Evolutionary conservation across 2,888 invertebrate species (phyloP).

Genomic region (Lymantria monacha): DNA sequence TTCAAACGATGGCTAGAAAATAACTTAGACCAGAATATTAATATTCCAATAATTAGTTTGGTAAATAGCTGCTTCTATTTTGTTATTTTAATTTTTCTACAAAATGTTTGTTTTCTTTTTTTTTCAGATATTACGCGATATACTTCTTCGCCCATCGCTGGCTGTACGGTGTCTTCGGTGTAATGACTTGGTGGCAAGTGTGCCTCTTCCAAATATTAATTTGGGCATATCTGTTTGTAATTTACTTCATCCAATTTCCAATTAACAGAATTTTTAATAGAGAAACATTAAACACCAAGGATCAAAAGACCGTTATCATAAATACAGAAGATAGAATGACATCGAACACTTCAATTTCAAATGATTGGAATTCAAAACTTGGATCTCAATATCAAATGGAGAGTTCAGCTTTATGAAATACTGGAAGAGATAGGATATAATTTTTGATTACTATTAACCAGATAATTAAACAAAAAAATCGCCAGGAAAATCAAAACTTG

Average conservation of each 20-base stretch:
- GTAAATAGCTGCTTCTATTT: too few species aligned
- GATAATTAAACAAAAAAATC: too few species aligned
- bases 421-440: neutral
- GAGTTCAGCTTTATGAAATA: conserved; percentile 53
- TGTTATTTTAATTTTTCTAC: too few species aligned
- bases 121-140: conserved; percentile 68
- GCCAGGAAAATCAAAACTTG: too few species aligned
- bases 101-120: neutral
- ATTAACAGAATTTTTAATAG: conserved; percentile 64
- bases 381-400: conserved; percentile 44
- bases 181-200: conserved; percentile 78
- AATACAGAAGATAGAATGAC: conserved; percentile 6
- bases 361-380: conserved; percentile 37
- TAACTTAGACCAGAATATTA: too few species aligned
- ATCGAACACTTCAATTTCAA: neutral
- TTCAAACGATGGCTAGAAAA: too few species aligned
- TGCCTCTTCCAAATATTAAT: conserved; percentile 61
- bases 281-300: conserved; percentile 12
- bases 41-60: too few species aligned
- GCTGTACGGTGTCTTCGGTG: conserved; percentile 77
- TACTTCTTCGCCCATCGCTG: conserved; percentile 70
- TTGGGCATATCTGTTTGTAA: conserved; percentile 55
- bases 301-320: conserved; percentile 3
- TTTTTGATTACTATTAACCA: too few species aligned
- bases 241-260: conserved; percentile 65